A percentile compares a stretch with the other conserved stretches of the same genome.
Conservation (phyloP, 2,113 vertebrate species). For the Arizona elegans region DNA sequence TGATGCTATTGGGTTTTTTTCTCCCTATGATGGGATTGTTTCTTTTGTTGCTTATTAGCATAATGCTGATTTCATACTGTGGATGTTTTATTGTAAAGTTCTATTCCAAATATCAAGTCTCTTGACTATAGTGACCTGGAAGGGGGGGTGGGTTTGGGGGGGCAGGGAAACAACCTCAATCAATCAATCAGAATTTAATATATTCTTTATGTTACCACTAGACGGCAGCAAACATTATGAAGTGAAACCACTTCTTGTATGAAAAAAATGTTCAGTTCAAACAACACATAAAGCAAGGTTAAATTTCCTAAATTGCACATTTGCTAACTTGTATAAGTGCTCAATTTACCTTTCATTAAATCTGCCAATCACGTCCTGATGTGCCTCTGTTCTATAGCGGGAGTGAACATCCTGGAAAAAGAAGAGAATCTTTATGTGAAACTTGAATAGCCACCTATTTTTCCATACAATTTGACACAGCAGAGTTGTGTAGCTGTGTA, state of each 20-base stretch:
- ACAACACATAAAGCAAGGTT: background rate
- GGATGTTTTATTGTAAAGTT: background rate
- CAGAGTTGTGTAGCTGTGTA: no score
- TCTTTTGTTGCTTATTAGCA: background rate
- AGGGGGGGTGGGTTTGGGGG: no score
- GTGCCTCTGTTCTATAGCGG: slow-evolving; percentile 93
- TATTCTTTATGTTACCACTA: background rate
- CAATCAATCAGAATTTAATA: background rate
- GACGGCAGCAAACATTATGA: background rate
- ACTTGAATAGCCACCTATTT: background rate
- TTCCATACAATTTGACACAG: background rate
- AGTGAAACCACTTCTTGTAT: background rate
- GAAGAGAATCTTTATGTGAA: background rate
- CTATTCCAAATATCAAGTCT: background rate
- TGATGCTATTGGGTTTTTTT: background rate
- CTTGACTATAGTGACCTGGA: background rate
- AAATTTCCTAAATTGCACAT: background rate
- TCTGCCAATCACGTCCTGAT: slow-evolving; percentile 93
- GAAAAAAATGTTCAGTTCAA: background rate
- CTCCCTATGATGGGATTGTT: background rate
- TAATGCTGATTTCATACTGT: background rate
- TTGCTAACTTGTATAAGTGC: background rate
- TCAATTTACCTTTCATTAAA: slow-evolving; percentile 89
- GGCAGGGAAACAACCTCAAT: background rate
- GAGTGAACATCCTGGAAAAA: slow-evolving; percentile 87